phyloP scores from a whole-genome alignment of 2,113 vertebrate genomes.

The Lophotis ruficrista region DNA sequence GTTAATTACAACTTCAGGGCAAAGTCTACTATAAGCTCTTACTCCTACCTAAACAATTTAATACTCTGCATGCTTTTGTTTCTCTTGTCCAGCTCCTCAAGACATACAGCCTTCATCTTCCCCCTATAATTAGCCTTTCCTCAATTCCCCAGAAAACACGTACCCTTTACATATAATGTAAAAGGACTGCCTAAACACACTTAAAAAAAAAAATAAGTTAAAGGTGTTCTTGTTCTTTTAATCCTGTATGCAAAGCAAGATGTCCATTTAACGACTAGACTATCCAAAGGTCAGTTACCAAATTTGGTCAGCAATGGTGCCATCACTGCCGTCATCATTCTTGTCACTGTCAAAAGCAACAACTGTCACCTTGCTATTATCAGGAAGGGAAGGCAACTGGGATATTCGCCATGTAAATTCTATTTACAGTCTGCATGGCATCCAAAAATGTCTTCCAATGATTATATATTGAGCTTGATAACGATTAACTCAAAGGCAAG shows the following conservation, averaged over 20 bases:
- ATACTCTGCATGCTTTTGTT: not conserved
- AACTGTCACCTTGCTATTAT: slow-evolving; percentile 92
- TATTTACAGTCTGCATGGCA: slow-evolving; percentile 75
- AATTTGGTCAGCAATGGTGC: slow-evolving; percentile 89
- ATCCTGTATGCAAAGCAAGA: slow-evolving; percentile 53
- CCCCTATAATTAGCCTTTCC: not conserved
- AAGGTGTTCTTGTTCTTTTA: slow-evolving; percentile 25
- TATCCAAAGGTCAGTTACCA: slow-evolving; percentile 85
- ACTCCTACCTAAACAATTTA: not conserved
- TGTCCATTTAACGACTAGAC: slow-evolving; percentile 71
- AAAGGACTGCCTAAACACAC: not conserved
- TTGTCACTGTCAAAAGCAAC: slow-evolving; percentile 85
- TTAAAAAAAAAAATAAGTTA: not conserved
- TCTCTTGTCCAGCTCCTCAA: not conserved
- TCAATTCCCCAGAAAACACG: slow-evolving; percentile 36
- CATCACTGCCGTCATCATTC: slow-evolving; percentile 81
- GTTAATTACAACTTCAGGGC: slow-evolving; percentile 36
- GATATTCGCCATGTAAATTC: slow-evolving; percentile 74
- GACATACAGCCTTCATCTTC: not conserved
- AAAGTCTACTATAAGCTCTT: slow-evolving; percentile 18
- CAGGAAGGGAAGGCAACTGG: slow-evolving; percentile 80
- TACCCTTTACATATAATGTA: not conserved
- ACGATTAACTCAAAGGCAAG: slow-evolving; percentile 59
- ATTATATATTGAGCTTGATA: slow-evolving; percentile 59
- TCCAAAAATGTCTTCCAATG: slow-evolving; percentile 69